Evolutionary conservation across 2,888 invertebrate species (phyloP).

Genomic region (Drosophila falleni): DNA sequence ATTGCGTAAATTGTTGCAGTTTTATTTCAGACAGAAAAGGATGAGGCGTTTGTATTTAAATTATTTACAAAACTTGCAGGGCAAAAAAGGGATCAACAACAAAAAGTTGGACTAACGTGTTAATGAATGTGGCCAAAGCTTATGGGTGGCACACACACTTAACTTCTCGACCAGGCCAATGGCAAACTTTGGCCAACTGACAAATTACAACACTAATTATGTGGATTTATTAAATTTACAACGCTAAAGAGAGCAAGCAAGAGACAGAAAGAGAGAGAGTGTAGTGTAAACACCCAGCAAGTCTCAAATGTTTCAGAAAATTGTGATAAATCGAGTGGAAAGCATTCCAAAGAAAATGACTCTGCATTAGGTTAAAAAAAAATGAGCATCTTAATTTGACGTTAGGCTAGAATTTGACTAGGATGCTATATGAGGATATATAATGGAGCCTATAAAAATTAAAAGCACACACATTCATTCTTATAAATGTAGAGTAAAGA

Average conservation of each 20-base stretch:
- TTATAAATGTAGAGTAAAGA: neutral
- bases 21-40: conserved; percentile 23
- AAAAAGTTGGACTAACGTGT: conserved; percentile 44
- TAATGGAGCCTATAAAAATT: conserved; percentile 10
- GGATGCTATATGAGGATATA: neutral
- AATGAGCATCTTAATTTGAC: conserved; percentile 14
- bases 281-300: conserved; percentile 6
- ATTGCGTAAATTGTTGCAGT: conserved; percentile 54
- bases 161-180: conserved; percentile 15
- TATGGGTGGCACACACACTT: conserved; percentile 25
- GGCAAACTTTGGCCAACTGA: conserved; percentile 44
- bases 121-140: conserved; percentile 61
- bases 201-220: conserved; percentile 61
- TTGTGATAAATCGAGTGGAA: conserved; percentile 36
- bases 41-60: conserved; percentile 38
- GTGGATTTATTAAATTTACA: conserved; percentile 48
- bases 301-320: conserved; percentile 10
- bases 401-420: neutral
- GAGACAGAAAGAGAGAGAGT: neutral
- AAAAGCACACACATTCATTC: conserved; percentile 13
- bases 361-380: conserved; percentile 14
- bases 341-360: conserved; percentile 3
- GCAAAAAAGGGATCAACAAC: conserved; percentile 25
- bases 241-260: conserved; percentile 4
- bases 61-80: conserved; percentile 42